phyloP scores from a whole-genome alignment of 2,113 vertebrate species.

The Ciconia stormi region DNA sequence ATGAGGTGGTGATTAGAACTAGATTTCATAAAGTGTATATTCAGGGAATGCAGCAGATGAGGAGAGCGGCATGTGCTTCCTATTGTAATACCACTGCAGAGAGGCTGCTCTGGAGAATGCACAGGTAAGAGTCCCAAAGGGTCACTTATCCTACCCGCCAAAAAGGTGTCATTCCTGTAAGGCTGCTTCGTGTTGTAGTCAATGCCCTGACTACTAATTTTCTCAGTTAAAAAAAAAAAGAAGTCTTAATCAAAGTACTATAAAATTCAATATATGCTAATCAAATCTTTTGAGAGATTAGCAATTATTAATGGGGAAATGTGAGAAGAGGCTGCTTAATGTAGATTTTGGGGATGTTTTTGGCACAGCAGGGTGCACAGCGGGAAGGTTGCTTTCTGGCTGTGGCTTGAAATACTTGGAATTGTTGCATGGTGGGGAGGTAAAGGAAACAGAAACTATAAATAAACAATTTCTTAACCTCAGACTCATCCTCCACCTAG shows the following conservation, averaged over 20 bases:
- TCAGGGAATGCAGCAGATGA: neutral
- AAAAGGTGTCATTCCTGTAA: accelerated
- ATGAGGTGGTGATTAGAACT: neutral
- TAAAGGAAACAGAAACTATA: no score
- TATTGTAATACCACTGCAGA: accelerated
- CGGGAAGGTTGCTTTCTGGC: neutral
- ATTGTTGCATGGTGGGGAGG: neutral
- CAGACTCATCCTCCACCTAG: no score
- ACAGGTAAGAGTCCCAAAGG: neutral
- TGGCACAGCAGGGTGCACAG: accelerated
- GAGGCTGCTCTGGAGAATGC: neutral
- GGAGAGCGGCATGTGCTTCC: neutral
- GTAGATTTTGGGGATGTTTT: neutral
- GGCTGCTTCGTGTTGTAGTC: neutral
- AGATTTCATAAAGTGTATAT: neutral
- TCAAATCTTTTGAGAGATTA: neutral
- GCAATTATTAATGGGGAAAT: neutral
- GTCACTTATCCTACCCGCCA: accelerated
- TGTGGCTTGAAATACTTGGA: neutral
- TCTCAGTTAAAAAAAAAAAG: neutral
- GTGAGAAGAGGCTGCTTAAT: neutral
- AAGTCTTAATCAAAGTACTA: neutral
- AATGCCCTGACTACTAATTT: neutral
- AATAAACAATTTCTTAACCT: no score
- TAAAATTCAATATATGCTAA: neutral